phyloP scores from a whole-genome alignment of 2,888 invertebrate species.

The Acrobasis consociella region DNA sequence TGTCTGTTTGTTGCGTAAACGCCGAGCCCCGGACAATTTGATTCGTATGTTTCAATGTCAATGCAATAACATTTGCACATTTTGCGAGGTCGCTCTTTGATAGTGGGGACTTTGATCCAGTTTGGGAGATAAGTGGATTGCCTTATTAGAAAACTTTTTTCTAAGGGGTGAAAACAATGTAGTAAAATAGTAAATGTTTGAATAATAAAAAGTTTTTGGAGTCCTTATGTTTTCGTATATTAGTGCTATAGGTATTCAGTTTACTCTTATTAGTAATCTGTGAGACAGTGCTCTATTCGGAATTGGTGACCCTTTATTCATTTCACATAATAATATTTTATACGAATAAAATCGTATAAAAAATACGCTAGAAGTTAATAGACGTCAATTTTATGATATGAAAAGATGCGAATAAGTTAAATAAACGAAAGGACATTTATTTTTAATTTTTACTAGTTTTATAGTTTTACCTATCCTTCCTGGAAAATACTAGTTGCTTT shows the following conservation, averaged over 20 bases:
- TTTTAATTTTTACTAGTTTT: too few species aligned
- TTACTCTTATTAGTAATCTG: too few species aligned
- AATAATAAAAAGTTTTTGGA: not conserved
- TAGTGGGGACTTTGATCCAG: slow-evolving; percentile 16
- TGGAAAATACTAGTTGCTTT: not conserved
- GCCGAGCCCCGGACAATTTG: slow-evolving; percentile 64
- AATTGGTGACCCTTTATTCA: too few species aligned
- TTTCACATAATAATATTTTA: too few species aligned
- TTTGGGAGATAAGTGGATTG: slow-evolving; percentile 21
- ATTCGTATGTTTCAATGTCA: slow-evolving; percentile 64
- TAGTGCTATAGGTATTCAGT: not conserved
- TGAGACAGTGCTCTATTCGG: not conserved
- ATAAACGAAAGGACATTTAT: too few species aligned
- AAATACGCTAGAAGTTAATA: too few species aligned
- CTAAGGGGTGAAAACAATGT: too few species aligned
- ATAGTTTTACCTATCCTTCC: too few species aligned
- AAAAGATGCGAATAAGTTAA: too few species aligned
- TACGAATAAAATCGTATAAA: too few species aligned
- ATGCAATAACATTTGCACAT: slow-evolving; percentile 44
- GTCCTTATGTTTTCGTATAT: too few species aligned
- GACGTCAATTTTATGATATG: too few species aligned
- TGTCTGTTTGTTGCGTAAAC: slow-evolving; percentile 69
- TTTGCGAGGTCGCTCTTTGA: slow-evolving; percentile 32
- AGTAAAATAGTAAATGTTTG: not conserved
- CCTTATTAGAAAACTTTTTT: not conserved